A percentile compares a stretch with the other conserved stretches of the same genome.
These are phyloP conservation scores for Vireo griseus DNA, from an alignment of 2,797 vertebrate genomes.

Conservation along the genomic window DNA sequence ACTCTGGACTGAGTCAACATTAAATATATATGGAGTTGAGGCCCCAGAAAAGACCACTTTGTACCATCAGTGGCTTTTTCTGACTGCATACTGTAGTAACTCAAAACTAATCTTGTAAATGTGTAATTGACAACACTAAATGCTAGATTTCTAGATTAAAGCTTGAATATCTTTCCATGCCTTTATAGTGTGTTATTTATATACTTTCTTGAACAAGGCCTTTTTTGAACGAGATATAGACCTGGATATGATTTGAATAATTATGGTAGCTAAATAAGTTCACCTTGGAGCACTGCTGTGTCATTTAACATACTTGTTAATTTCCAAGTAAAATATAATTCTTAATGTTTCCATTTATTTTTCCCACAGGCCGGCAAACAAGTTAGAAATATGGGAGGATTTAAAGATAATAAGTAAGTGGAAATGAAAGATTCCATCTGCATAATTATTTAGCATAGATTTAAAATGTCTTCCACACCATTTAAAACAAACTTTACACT, in stretches of 20 bases:
- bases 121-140: neutral
- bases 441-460: neutral
- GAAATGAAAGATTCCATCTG: neutral
- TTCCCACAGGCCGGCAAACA: constrained; percentile 86
- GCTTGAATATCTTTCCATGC: neutral
- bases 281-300: neutral
- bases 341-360: constrained; percentile 25
- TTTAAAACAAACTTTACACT: neutral
- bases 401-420: constrained; percentile 96
- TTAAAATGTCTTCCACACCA: neutral
- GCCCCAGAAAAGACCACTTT: neutral
- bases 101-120: neutral
- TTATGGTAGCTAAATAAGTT: neutral
- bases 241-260: neutral
- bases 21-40: neutral
- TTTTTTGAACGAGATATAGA: neutral
- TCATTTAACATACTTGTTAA: constrained; percentile 1
- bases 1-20: neutral
- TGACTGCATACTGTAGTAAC: neutral
- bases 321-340: neutral
- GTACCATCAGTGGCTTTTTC: neutral
- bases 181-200: neutral
- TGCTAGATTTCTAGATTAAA: neutral
- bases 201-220: neutral
- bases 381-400: constrained; percentile 97